phyloP scores from a whole-genome alignment of 2,797 vertebrate genomes.

The Cryptoprocta ferox region DNA sequence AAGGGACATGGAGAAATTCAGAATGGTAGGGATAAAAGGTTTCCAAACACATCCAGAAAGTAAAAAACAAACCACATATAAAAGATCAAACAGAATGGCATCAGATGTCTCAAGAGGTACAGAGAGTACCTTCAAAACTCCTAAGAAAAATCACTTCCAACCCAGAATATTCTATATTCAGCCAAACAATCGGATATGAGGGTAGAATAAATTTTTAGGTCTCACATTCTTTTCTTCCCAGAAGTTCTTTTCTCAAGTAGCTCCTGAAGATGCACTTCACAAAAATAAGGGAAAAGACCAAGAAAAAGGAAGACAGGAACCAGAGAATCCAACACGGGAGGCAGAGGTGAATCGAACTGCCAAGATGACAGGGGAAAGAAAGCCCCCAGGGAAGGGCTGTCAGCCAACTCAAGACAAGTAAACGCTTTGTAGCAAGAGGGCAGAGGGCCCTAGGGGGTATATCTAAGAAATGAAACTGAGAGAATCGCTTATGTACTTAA shows the following conservation, averaged over 20 bases:
- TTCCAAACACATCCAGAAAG: background rate
- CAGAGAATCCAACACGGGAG: background rate
- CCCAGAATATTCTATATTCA: background rate
- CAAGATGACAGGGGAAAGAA: background rate
- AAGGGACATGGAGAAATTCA: conserved; percentile 27
- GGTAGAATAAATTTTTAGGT: background rate
- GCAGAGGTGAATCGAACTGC: background rate
- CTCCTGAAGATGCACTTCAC: background rate
- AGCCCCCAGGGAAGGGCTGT: background rate
- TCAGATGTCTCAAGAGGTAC: background rate
- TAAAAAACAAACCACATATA: background rate
- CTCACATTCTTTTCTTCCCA: background rate
- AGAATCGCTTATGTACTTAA: background rate
- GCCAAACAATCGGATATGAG: background rate
- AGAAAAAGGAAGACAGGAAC: background rate
- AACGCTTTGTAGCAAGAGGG: background rate
- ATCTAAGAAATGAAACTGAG: background rate
- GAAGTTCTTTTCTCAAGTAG: background rate
- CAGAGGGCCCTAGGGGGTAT: too few relatives aligned
- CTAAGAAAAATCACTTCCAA: conserved; percentile 31
- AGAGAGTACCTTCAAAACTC: background rate
- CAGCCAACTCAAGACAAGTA: background rate
- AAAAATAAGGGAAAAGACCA: background rate
- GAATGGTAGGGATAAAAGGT: background rate
- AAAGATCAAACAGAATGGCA: background rate